A percentile compares a stretch with the other conserved stretches of the same genome.
Evolutionary conservation across 1,140 invertebrate genomes (phyloP).

Genomic region (Tetranychus urticae): DNA sequence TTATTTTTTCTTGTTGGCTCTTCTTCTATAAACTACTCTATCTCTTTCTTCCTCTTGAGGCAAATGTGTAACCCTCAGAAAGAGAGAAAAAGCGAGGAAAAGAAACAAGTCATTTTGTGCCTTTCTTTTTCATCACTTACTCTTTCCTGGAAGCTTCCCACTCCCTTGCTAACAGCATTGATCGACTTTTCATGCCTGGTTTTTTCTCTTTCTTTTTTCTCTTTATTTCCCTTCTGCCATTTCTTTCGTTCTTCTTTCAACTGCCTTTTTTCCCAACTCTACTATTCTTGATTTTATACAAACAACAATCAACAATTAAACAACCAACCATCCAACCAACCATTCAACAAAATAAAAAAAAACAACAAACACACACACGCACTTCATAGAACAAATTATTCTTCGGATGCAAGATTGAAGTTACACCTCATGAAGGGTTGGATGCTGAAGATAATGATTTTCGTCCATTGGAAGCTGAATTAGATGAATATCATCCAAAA

Average conservation of each 20-base stretch:
- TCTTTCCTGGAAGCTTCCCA: not conserved
- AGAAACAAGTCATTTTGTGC: too few species aligned
- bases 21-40: not conserved
- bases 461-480: constrained; percentile 70
- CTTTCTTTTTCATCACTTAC: too few species aligned
- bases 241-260: not conserved
- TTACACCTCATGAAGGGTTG: constrained; percentile 58
- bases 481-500: constrained; percentile 86
- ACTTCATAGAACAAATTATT: constrained; percentile 50
- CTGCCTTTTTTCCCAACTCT: not conserved
- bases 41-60: not conserved
- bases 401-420: constrained; percentile 84
- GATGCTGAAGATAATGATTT: constrained; percentile 69
- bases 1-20: too few species aligned
- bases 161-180: not conserved
- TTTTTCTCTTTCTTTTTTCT: not conserved
- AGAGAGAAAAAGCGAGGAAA: too few species aligned
- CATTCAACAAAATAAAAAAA: not conserved
- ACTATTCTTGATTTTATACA: too few species aligned
- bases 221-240: not conserved
- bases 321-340: not conserved
- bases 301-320: not conserved
- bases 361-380: not conserved
- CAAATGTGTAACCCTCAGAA: not conserved
- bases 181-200: not conserved